Evolutionary conservation across 2,888 invertebrate species (phyloP), one percentile per base, ranked within the genome.

Genomic region (Arenicola marina): DNA sequence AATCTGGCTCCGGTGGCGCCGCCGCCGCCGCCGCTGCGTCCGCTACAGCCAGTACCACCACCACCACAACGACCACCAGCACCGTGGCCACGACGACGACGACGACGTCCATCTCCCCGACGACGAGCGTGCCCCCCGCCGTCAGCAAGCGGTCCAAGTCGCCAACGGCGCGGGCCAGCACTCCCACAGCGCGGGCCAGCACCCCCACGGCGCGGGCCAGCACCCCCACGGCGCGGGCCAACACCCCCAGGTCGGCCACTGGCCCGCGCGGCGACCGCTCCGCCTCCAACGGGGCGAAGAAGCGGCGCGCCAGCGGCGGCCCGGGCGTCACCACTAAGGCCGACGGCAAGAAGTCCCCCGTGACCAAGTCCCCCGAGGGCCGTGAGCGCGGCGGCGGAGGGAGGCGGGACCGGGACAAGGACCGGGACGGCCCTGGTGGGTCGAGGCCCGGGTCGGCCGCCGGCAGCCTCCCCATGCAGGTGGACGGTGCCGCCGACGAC

Each of bases 401-500:
- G n/a, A 18, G 53, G 53, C 4, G 11, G 21, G 28, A 7, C 24
- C 11, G 7, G 11, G 32, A 28, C 15, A 32, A 53, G 32, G 53
- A 53, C 28, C 21, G 24, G 11, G 53, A 53, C 11, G 26, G 4
- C 7, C 11, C 26, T 4, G 31, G 29, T 28, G 29, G 29, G 21
- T 26, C 11, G 4, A 29, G 11, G 53, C 11, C 26, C 15, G 44
- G 18, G 45, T 4, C 54, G 29, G 2, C 31, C 7, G 32, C 31
- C n/a, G 54, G 21, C 31, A 11, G 31, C 2, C 18, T 57, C 4
- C 51, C 46, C 24, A 62, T 57, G 62, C 56, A 56, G 44, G 57
- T 57, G 1, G 62, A 62, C 43, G 62, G 62, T 28, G 57, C 51
- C 51, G 51, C 4, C 3, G 57, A 62, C 34, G 26, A 46, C 38